Evolutionary conservation across 2,113 vertebrate species (phyloP).

Genomic region (Hippocampus zosterae): DNA sequence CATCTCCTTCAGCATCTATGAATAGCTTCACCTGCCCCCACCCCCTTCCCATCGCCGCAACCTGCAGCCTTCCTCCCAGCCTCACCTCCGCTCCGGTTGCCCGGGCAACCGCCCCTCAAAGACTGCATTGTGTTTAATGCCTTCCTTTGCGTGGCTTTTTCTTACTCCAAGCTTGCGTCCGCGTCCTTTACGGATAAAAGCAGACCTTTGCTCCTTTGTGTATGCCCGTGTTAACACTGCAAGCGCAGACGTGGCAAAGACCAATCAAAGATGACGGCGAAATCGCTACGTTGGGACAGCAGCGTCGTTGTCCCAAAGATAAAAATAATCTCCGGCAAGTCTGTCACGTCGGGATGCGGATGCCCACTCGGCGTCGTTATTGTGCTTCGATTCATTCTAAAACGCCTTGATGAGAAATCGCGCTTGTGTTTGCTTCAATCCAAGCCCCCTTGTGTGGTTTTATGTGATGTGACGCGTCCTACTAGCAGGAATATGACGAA

Average conservation of each 20-base stretch:
- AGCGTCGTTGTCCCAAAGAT: slow-evolving; percentile 44
- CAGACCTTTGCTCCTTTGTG: slow-evolving; percentile 12
- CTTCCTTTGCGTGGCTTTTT: slow-evolving; percentile 60
- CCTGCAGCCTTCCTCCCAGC: slow-evolving; percentile 59
- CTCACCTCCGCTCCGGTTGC: slow-evolving; percentile 71
- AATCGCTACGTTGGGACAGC: slow-evolving; percentile 15
- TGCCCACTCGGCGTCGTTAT: slow-evolving; percentile 10
- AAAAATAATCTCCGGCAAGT: slow-evolving; percentile 39
- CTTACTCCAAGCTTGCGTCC: slow-evolving; percentile 46
- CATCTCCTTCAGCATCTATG: slow-evolving; percentile 7
- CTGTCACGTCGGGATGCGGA: slow-evolving; percentile 28
- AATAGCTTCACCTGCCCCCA: slow-evolving; percentile 25
- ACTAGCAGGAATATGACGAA: slow-evolving; percentile 27
- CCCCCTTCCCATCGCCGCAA: slow-evolving; percentile 39
- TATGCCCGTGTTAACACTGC: slow-evolving; percentile 12
- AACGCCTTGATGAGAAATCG: slow-evolving; percentile 1
- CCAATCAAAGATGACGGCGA: slow-evolving; percentile 38
- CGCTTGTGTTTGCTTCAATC: neutral
- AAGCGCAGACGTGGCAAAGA: slow-evolving; percentile 23
- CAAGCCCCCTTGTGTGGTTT: neutral
- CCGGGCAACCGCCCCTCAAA: slow-evolving; percentile 74
- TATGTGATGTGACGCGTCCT: slow-evolving; percentile 28
- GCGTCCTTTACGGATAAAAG: slow-evolving; percentile 27
- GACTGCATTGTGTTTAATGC: slow-evolving; percentile 68
- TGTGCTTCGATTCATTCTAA: slow-evolving; percentile 5